Base-by-base conservation (phyloP, 2,113 vertebrate genomes). In the Oncorhynchus mykiss region DNA sequence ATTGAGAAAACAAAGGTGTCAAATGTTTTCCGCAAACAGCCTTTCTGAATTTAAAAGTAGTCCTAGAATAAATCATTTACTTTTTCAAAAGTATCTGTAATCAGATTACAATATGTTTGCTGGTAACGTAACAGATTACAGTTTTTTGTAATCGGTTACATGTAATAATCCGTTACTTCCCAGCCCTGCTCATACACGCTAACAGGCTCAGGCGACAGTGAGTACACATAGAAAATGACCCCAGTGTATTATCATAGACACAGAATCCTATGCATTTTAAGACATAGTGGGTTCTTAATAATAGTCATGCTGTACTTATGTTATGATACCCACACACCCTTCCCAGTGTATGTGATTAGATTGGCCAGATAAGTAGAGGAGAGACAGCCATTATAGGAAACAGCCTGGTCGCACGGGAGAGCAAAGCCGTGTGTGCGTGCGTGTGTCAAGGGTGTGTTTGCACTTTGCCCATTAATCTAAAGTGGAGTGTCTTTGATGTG, bases 401-500 rank as follows among this genome's bases (percentile, higher is more conserved):
- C 0, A 0, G 24, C 14, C 25, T 67, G 75, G 66, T 20, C 79
- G 73, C 39, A 51, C 66, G 60, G 70, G 71, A 70, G 69, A 78
- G 13, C 51, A 16, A 54, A 54, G 51, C 74, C 67, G 45, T 77
- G 72, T 71, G 66, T 49, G 73, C 73, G 25, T 70, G 72, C 65
- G 71, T 31, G 70, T 70, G 71, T 77, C 72, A 57, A 14, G 54
- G 65, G 73, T 29, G 70, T 59, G 70, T 77, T 71, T 74, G 74
- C 76, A 76, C 82, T 84, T 84, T 72, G 83, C 76, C 74, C 77
- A 51, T 82, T 88, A 85, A 86, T 87, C 71, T 60, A 79, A 79
- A 67, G 70, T 84, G 75, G 25, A 20, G 69, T 84, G 80, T 86
- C 78, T 87, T 78, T 88, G 80, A 84, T 87, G 84, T 85, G 76